These are phyloP conservation scores for Panurus biarmicus DNA, from an alignment of 2,113 vertebrate genomes.

Conservation along the genomic window DNA sequence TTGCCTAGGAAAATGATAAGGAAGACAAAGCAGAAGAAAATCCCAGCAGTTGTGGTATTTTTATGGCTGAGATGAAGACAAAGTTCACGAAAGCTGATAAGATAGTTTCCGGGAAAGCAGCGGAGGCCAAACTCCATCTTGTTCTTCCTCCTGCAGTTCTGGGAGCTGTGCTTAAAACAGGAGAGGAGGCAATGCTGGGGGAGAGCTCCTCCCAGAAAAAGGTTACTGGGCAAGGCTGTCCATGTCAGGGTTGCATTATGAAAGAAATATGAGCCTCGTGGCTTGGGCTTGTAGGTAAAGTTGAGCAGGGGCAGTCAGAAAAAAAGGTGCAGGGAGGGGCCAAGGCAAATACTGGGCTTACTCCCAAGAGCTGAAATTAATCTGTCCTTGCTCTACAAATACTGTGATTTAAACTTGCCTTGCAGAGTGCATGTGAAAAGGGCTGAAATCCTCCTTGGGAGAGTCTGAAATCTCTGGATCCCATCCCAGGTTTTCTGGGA, in stretches of 20 bases:
- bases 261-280: neutral
- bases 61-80: neutral
- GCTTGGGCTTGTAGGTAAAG: neutral
- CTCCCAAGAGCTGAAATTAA: neutral
- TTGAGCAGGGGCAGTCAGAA: neutral
- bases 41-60: neutral
- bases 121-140: neutral
- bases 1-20: neutral
- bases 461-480: neutral
- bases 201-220: neutral
- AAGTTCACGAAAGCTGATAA: slow-evolving; percentile 26
- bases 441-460: neutral
- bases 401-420: neutral
- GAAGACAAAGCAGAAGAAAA: neutral
- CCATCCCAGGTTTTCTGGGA: neutral
- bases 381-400: neutral
- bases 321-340: neutral
- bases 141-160: neutral
- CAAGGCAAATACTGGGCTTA: neutral
- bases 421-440: neutral
- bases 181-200: neutral
- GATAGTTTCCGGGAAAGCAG: neutral
- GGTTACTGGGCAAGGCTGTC: neutral
- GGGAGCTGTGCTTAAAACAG: neutral
- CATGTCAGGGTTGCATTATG: neutral